phyloP scores from a whole-genome alignment of 2,113 vertebrate genomes.

The Aleadryas rufinucha region DNA sequence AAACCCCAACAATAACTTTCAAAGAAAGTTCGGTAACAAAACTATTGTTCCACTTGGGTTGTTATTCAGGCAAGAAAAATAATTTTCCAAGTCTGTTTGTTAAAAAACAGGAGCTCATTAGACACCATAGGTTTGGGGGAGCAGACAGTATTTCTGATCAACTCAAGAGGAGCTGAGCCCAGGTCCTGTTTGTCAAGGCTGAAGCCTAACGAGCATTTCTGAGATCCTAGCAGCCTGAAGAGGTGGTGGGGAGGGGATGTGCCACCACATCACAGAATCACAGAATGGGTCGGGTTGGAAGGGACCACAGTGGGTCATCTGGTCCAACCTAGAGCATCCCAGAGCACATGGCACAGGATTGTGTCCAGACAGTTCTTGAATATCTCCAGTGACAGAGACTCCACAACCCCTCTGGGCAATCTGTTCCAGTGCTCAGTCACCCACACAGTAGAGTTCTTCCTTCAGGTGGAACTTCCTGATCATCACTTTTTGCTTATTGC shows the following conservation, averaged over 20 bases:
- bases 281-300: neutral
- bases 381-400: neutral
- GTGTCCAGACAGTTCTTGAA: neutral
- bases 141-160: neutral
- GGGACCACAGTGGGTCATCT: neutral
- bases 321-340: neutral
- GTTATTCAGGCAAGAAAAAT: neutral
- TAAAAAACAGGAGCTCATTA: fast-evolving
- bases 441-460: neutral
- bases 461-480: neutral
- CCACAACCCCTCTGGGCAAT: neutral
- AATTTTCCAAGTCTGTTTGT: neutral
- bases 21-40: neutral
- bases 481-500: neutral
- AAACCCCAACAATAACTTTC: no score
- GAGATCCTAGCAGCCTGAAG: neutral
- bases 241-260: no score
- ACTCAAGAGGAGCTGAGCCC: neutral
- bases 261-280: neutral
- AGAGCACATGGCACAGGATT: neutral
- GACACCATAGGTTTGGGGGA: fast-evolving
- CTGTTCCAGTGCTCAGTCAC: neutral
- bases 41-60: neutral
- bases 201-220: neutral
- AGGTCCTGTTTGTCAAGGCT: neutral